Evolutionary conservation across 2,797 vertebrate species (phyloP).

Genomic region (Cetoscarus ocellatus): DNA sequence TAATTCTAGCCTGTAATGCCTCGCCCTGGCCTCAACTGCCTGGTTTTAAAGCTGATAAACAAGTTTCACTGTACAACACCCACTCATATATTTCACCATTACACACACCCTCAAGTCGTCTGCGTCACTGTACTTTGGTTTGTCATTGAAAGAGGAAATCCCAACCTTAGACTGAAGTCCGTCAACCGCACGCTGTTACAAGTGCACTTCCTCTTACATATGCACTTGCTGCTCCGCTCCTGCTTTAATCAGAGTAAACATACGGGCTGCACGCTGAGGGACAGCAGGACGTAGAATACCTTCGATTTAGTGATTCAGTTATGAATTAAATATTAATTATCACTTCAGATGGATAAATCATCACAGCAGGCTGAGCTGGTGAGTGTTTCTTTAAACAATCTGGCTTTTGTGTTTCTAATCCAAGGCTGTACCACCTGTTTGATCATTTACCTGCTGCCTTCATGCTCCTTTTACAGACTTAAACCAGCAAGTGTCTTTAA

Average conservation of each 20-base stretch:
- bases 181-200: constrained; percentile 23
- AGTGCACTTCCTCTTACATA: constrained; percentile 61
- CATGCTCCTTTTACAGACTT: not conserved
- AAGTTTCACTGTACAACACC: constrained; percentile 24
- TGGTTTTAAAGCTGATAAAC: constrained; percentile 16
- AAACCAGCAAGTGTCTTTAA: not conserved
- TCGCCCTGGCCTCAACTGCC: not conserved
- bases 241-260: not conserved
- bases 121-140: constrained; percentile 20
- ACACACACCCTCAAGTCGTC: not conserved
- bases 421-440: not conserved
- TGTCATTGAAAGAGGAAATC: constrained; percentile 66
- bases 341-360: constrained; percentile 29
- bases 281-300: not conserved
- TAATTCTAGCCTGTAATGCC: no score
- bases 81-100: not conserved
- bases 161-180: constrained; percentile 50
- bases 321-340: not conserved
- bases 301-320: not conserved
- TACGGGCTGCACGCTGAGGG: not conserved
- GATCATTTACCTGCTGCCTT: not conserved
- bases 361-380: constrained; percentile 36
- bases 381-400: constrained; percentile 12
- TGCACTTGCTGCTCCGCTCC: constrained; percentile 37
- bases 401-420: not conserved